A percentile compares a stretch with the other conserved stretches of the same genome.
Evolutionary conservation across 2,797 vertebrate genomes (phyloP).

Genomic region (Sebastes minor): DNA sequence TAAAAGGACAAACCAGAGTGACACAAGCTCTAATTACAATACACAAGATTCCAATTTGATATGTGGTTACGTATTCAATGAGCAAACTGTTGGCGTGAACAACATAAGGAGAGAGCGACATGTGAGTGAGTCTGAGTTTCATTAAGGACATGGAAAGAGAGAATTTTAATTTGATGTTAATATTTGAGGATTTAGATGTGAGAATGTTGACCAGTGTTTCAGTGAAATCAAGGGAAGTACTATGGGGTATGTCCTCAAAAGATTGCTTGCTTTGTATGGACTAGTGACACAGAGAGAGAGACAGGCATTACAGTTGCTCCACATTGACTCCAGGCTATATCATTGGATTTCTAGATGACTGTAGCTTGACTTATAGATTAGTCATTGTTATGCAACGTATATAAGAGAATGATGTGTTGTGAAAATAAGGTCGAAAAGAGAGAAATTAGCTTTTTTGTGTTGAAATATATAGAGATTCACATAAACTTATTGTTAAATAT

Average conservation of each 20-base stretch:
- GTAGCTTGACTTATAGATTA: neutral
- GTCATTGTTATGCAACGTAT: neutral
- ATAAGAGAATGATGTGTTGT: neutral
- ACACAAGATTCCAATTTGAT: constrained; percentile 37
- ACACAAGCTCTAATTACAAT: constrained; percentile 36
- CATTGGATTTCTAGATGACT: neutral
- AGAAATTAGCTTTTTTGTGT: neutral
- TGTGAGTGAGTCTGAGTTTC: constrained; percentile 9
- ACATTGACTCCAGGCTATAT: neutral
- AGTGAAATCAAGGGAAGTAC: neutral
- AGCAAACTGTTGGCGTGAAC: constrained; percentile 32
- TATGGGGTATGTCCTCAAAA: neutral
- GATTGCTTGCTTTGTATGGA: neutral
- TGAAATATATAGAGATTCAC: neutral
- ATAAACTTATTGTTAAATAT: neutral
- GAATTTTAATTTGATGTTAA: neutral
- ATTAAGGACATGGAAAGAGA: neutral
- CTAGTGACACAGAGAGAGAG: neutral
- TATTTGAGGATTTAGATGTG: neutral
- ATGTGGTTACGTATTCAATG: constrained; percentile 45
- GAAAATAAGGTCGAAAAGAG: neutral
- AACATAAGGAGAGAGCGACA: constrained; percentile 15
- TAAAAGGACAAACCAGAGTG: constrained; percentile 29
- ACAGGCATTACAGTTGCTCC: too few species aligned
- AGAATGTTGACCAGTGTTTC: neutral